phyloP scores from a whole-genome alignment of 2,888 invertebrate genomes.

The Hypolimnas misippus region DNA sequence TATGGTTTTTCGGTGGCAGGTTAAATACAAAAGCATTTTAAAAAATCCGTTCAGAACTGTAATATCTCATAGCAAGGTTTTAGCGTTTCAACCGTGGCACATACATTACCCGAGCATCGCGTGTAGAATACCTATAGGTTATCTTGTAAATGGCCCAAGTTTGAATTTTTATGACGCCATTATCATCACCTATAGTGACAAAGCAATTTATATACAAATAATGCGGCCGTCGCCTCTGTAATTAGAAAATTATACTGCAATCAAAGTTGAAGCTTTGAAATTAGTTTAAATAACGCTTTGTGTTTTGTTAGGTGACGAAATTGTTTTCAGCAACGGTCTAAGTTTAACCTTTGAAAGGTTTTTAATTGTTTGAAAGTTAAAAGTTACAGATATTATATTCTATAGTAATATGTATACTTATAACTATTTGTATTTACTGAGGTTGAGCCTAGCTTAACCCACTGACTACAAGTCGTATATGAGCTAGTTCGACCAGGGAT shows the following conservation, averaged over 20 bases:
- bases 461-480: too few species aligned
- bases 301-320: conserved; percentile 34
- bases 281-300: conserved; percentile 35
- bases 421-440: too few species aligned
- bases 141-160: conserved; percentile 45
- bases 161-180: conserved; percentile 47
- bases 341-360: conserved; percentile 23
- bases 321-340: conserved; percentile 23
- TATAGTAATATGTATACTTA: neutral
- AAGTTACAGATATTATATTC: neutral
- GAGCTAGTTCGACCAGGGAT: too few species aligned
- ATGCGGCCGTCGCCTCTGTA: conserved; percentile 36
- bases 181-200: conserved; percentile 43
- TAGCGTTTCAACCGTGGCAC: conserved; percentile 29
- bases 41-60: conserved; percentile 25
- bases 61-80: conserved; percentile 32
- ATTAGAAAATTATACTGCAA: conserved; percentile 40
- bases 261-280: conserved; percentile 38
- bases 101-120: conserved; percentile 43
- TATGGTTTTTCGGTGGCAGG: conserved; percentile 21
- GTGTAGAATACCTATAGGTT: conserved; percentile 44
- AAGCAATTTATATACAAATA: conserved; percentile 41
- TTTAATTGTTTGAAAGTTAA: conserved; percentile 23
- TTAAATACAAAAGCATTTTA: conserved; percentile 32
- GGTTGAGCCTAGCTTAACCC: too few species aligned